phyloP scores from a whole-genome alignment of 1,140 invertebrate genomes.

The Onthophagus taurus region DNA sequence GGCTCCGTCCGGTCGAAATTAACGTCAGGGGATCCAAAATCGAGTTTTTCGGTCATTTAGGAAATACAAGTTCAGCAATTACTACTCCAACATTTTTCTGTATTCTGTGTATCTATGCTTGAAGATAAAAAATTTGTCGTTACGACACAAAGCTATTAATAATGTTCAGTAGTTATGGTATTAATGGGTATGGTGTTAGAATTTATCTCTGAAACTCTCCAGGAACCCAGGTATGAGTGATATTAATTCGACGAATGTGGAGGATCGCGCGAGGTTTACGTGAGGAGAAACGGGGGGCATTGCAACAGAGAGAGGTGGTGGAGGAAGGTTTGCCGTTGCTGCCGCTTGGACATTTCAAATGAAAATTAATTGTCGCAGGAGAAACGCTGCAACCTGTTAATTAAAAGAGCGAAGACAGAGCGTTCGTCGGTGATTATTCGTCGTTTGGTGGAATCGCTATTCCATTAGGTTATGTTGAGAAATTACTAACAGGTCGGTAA shows the following conservation, averaged over 20 bases:
- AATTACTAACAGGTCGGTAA: conserved; percentile 6
- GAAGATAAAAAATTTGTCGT: neutral
- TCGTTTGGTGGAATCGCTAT: conserved; percentile 8
- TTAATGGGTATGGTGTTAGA: neutral
- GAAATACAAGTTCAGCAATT: neutral
- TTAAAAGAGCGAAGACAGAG: conserved; percentile 12
- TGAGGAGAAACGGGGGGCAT: too few species aligned
- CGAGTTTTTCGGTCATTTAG: neutral
- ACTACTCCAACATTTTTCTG: too few species aligned
- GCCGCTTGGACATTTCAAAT: too few species aligned
- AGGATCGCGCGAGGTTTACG: too few species aligned
- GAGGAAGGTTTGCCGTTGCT: too few species aligned
- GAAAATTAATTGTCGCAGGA: conserved; percentile 14
- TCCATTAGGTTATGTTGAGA: too few species aligned
- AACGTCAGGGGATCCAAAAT: neutral
- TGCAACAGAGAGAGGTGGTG: too few species aligned
- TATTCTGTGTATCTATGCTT: too few species aligned
- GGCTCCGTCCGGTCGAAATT: neutral
- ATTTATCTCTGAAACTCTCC: neutral
- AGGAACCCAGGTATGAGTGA: neutral
- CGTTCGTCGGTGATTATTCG: conserved; percentile 8
- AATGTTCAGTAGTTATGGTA: neutral
- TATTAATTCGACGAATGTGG: neutral
- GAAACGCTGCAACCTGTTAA: conserved; percentile 14
- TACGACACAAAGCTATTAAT: neutral